Conservation (phyloP, 2,888 invertebrate genomes). For the Poecilus cupreus region DNA sequence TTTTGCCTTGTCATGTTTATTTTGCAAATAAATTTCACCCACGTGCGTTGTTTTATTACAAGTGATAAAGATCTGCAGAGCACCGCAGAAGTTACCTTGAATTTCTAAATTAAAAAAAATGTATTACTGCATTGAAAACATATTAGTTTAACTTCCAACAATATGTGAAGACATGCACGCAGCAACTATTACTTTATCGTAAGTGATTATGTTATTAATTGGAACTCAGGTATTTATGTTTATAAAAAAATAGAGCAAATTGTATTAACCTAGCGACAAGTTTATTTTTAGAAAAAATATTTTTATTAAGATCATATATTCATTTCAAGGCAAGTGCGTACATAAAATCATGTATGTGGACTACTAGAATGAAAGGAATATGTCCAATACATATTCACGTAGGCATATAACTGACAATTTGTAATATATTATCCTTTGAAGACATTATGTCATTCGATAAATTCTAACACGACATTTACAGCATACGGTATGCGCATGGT, state of each 20-base stretch:
- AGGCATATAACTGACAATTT: neutral
- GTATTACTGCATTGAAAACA: neutral
- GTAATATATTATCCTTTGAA: too few relatives aligned
- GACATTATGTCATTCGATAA: too few relatives aligned
- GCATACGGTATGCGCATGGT: too few relatives aligned
- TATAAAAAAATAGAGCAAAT: neutral
- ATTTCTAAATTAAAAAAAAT: neutral
- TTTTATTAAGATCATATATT: slow-evolving; percentile 15
- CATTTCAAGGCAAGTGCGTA: slow-evolving; percentile 35
- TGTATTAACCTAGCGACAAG: neutral
- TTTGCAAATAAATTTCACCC: slow-evolving; percentile 19
- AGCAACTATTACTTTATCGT: too few relatives aligned
- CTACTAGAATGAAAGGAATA: neutral
- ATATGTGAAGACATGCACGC: too few relatives aligned
- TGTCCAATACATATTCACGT: neutral
- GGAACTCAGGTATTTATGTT: too few relatives aligned
- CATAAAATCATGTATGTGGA: slow-evolving; percentile 32
- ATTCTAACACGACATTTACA: too few relatives aligned
- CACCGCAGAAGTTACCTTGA: neutral
- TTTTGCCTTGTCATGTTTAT: slow-evolving; percentile 2
- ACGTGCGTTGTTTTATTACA: neutral
- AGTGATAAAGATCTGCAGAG: neutral
- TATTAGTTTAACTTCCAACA: too few relatives aligned
- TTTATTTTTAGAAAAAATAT: neutral
- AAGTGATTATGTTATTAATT: too few relatives aligned